These are phyloP conservation scores for Thripadectes ignobilis DNA, from an alignment of 2,797 vertebrate species.

Conservation along the genomic window DNA sequence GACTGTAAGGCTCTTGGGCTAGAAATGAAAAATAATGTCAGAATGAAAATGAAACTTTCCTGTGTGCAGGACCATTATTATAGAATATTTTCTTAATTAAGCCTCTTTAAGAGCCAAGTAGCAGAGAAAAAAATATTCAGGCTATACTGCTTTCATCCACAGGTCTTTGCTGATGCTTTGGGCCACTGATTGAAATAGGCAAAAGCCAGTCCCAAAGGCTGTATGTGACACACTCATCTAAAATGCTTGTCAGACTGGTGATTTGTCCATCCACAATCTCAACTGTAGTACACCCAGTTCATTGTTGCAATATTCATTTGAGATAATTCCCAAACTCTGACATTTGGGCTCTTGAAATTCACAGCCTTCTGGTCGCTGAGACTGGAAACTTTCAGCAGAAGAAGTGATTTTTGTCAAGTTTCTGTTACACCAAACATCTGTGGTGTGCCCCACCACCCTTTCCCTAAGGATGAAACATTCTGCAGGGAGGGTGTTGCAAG, in stretches of 20 bases:
- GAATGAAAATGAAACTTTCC: slow-evolving; percentile 71
- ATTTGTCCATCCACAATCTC: background rate
- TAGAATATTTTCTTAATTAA: slow-evolving; percentile 66
- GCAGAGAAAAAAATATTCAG: background rate
- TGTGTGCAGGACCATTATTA: slow-evolving; percentile 61
- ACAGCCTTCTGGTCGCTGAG: slow-evolving; percentile 50
- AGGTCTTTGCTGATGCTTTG: background rate
- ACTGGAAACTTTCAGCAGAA: slow-evolving; percentile 65
- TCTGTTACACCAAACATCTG: slow-evolving; percentile 78
- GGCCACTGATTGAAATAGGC: background rate
- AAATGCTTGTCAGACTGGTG: background rate
- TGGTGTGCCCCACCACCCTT: slow-evolving; percentile 75
- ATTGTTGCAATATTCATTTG: slow-evolving; percentile 18
- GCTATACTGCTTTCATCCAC: background rate
- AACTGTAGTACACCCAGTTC: slow-evolving; percentile 22
- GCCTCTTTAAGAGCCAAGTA: slow-evolving; percentile 30
- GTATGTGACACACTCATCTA: background rate
- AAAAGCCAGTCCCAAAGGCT: background rate
- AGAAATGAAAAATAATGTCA: slow-evolving; percentile 77
- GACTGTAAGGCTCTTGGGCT: slow-evolving; percentile 70
- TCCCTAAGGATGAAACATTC: slow-evolving; percentile 76
- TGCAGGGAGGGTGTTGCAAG: slow-evolving; percentile 72
- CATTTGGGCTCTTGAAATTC: slow-evolving; percentile 53
- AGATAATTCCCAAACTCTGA: slow-evolving; percentile 53
- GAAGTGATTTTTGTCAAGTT: slow-evolving; percentile 61